Evolutionary conservation across 2,888 invertebrate species (phyloP).

Genomic region (Nomada goodeniana): DNA sequence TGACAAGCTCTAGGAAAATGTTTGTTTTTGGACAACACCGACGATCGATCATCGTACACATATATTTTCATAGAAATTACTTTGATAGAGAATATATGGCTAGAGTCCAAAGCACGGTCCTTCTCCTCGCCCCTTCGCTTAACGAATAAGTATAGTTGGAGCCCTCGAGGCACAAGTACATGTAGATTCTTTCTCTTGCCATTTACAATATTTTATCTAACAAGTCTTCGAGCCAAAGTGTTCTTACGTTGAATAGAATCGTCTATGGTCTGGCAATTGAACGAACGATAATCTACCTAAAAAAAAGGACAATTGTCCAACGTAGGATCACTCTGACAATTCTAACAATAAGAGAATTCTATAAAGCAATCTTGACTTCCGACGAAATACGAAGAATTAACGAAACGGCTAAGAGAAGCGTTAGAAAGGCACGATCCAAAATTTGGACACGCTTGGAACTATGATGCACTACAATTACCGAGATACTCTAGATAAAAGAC

Average conservation of each 20-base stretch:
- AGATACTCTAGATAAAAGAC: constrained; percentile 44
- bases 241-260: constrained; percentile 32
- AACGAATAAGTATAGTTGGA: constrained; percentile 60
- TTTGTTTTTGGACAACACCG: constrained; percentile 55
- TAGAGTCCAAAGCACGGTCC: not conserved
- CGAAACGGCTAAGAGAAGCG: constrained; percentile 49
- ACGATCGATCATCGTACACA: constrained; percentile 58
- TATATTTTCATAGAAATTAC: constrained; percentile 61
- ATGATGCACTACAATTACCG: constrained; percentile 23
- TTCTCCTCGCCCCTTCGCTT: constrained; percentile 33
- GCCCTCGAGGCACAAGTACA: constrained; percentile 62
- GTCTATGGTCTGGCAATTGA: not conserved
- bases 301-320: not conserved
- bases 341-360: not conserved
- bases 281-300: not conserved
- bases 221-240: constrained; percentile 30
- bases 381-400: constrained; percentile 43
- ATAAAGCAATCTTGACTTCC: constrained; percentile 40
- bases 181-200: constrained; percentile 57
- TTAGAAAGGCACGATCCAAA: constrained; percentile 62
- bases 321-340: constrained; percentile 38
- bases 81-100: constrained; percentile 39
- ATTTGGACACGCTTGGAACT: constrained; percentile 53
- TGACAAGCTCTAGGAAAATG: constrained; percentile 58
- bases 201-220: constrained; percentile 35